Conservation (phyloP, 2,888 invertebrate genomes). For the Drosophila ustulata region DNA sequence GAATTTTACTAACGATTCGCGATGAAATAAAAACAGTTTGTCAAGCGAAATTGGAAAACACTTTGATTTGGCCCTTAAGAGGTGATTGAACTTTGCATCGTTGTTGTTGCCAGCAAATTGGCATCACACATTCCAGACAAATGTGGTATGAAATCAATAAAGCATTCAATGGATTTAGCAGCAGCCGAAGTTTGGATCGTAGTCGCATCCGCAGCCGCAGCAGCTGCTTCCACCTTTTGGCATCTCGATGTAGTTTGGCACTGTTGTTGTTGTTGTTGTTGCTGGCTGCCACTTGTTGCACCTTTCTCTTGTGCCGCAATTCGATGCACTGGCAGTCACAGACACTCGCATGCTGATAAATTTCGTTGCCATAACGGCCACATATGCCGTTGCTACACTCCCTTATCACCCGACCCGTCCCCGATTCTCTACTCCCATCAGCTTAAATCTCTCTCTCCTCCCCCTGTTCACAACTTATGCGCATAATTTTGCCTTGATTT, state of each 20-base stretch:
- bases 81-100: constrained; percentile 41
- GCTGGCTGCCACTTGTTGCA: constrained; percentile 74
- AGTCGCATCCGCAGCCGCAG: constrained; percentile 28
- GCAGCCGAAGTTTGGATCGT: constrained; percentile 17
- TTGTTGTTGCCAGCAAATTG: constrained; percentile 31
- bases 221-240: constrained; percentile 50
- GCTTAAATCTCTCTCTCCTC: constrained; percentile 2
- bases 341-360: constrained; percentile 66
- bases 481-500: constrained; percentile 80
- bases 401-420: constrained; percentile 18
- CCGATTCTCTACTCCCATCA: background rate
- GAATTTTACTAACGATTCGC: background rate
- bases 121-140: constrained; percentile 59
- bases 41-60: background rate
- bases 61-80: constrained; percentile 21
- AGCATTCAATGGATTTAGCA: constrained; percentile 59
- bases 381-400: constrained; percentile 68
- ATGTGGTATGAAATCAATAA: constrained; percentile 79
- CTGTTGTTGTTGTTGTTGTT: constrained; percentile 21
- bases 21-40: too few relatives aligned
- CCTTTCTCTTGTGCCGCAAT: constrained; percentile 72
- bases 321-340: constrained; percentile 40
- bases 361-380: constrained; percentile 75
- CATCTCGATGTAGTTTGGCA: constrained; percentile 62
- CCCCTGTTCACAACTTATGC: constrained; percentile 63